Evolutionary conservation across 2,113 vertebrate species (phyloP).

Genomic region (Oreochromis tanganicae): DNA sequence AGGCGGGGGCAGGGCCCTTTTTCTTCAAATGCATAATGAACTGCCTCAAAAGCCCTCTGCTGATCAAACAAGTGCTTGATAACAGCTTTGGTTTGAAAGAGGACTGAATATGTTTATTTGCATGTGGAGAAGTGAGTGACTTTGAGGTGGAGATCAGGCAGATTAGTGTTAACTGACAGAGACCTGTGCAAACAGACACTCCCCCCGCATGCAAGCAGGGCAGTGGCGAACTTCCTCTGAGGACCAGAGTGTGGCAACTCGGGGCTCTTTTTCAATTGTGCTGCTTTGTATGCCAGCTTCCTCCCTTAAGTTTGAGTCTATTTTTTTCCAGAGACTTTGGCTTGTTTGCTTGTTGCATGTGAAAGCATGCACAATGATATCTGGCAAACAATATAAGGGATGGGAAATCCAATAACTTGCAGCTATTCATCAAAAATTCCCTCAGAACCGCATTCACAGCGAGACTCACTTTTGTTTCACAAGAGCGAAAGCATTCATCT

Average conservation of each 20-base stretch:
- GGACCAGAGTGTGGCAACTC: conserved; percentile 11
- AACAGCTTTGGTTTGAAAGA: conserved; percentile 60
- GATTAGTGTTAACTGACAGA: conserved; percentile 65
- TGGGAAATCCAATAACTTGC: not conserved
- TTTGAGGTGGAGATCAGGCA: conserved; percentile 71
- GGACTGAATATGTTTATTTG: conserved; percentile 66
- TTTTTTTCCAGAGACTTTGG: not conserved
- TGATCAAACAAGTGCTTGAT: conserved; percentile 73
- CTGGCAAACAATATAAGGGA: not conserved
- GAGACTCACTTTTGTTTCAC: not conserved
- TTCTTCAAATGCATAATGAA: conserved; percentile 54
- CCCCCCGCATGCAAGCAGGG: conserved; percentile 45
- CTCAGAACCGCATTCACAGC: not conserved
- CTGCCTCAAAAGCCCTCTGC: conserved; percentile 38
- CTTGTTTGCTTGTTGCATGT: not conserved
- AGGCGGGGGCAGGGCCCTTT: conserved; percentile 13
- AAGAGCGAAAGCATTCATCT: not conserved
- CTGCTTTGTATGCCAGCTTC: conserved; percentile 7
- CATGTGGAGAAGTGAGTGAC: conserved; percentile 62
- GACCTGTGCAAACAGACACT: conserved; percentile 66
- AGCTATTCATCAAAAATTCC: not conserved
- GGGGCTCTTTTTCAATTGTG: conserved; percentile 4
- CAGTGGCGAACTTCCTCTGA: conserved; percentile 39
- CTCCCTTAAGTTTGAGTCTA: not conserved
- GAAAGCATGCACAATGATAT: not conserved